Percentiles rank a stretch among this genome's conserved stretches.
Conservation (phyloP, 2,888 invertebrate genomes). For the Notocelia uddmanniana region DNA sequence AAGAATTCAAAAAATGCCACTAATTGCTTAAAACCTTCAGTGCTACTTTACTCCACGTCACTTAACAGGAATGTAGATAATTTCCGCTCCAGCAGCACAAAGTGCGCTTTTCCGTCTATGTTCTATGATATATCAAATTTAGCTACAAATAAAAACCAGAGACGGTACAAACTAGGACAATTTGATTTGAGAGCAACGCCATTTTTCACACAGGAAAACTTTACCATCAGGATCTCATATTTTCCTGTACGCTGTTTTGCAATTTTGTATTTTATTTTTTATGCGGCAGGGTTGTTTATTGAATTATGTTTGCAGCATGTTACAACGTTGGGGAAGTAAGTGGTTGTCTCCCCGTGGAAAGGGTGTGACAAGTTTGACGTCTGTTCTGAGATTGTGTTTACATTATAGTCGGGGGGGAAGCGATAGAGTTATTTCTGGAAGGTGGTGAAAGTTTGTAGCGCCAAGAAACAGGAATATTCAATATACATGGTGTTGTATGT, state of each 20-base stretch:
- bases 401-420: slow-evolving; percentile 6
- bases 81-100: not conserved
- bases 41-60: not conserved
- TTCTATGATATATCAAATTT: slow-evolving; percentile 18
- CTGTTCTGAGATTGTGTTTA: slow-evolving; percentile 32
- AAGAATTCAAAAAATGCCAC: no score
- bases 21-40: no score
- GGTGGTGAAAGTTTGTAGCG: not conserved
- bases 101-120: slow-evolving; percentile 23
- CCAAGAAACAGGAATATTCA: not conserved
- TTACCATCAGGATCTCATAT: not conserved
- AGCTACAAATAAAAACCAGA: slow-evolving; percentile 22
- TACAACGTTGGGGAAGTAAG: slow-evolving; percentile 16
- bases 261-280: not conserved
- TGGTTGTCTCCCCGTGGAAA: slow-evolving; percentile 6
- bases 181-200: slow-evolving; percentile 21
- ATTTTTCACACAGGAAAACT: slow-evolving; percentile 25
- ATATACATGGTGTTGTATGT: no score
- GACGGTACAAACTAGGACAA: slow-evolving; percentile 25
- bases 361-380: slow-evolving; percentile 11
- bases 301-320: not conserved
- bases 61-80: not conserved
- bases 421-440: slow-evolving; percentile 12
- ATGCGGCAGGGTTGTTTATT: not conserved
- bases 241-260: not conserved